Evolutionary conservation across 2,113 vertebrate species (phyloP).

Genomic region (Nothocercus nigrocapillus): DNA sequence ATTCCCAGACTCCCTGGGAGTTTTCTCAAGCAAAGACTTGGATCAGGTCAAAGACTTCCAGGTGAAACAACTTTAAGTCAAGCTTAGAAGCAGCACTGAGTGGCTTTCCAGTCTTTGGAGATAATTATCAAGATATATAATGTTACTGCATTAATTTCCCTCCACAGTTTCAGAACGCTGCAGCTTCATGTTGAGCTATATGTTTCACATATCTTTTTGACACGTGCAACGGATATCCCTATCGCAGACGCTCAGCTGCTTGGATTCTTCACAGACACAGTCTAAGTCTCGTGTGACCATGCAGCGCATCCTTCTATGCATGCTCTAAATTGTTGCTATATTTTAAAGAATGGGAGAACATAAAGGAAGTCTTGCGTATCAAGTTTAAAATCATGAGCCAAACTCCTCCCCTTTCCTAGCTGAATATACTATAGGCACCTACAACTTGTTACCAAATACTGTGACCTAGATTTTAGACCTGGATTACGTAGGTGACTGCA

Average conservation of each 20-base stretch:
- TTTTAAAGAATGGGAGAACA: constrained; percentile 5
- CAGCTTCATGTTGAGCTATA: neutral
- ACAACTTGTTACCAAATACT: neutral
- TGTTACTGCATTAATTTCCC: constrained; percentile 20
- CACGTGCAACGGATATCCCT: constrained; percentile 2
- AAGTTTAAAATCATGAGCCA: neutral
- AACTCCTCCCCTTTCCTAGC: neutral
- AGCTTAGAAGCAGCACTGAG: neutral
- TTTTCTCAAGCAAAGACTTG: neutral
- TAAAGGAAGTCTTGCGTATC: constrained; percentile 2
- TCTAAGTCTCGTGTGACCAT: constrained; percentile 33
- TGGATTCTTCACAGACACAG: constrained; percentile 14
- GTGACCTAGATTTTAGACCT: neutral
- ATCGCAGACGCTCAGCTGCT: constrained; percentile 48
- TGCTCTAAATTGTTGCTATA: neutral
- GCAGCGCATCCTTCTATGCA: constrained; percentile 6
- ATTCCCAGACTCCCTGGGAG: neutral
- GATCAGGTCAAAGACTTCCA: neutral
- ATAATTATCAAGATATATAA: constrained; percentile 26
- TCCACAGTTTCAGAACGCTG: neutral
- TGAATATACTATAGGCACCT: neutral
- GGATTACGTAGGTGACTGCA: neutral
- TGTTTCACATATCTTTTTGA: neutral
- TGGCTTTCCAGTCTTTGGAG: neutral
- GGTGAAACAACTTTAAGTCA: neutral